Conservation (phyloP, 2,113 vertebrate species). For the Tonatia bakeri region DNA sequence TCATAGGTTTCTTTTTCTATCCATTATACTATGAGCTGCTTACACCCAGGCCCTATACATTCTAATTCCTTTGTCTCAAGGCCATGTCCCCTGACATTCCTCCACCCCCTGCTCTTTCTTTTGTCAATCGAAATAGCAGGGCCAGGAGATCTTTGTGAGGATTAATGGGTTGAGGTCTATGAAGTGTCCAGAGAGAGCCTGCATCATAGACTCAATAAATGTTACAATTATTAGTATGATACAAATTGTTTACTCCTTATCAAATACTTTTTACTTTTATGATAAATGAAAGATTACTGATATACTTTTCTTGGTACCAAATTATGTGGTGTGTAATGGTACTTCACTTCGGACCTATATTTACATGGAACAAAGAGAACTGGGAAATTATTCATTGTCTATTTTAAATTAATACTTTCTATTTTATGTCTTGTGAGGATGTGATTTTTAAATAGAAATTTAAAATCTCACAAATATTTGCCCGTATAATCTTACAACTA, state of each 20-base stretch:
- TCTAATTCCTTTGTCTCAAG: background rate
- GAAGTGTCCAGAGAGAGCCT: background rate
- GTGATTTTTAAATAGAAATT: background rate
- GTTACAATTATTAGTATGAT: background rate
- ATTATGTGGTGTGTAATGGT: background rate
- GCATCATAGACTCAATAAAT: too few relatives aligned
- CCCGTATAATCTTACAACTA: background rate
- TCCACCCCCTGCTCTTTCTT: background rate
- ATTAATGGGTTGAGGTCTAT: background rate
- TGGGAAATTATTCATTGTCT: background rate
- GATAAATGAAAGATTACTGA: background rate
- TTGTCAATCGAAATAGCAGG: background rate
- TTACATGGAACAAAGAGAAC: background rate
- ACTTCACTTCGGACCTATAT: background rate
- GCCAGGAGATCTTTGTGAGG: too few relatives aligned
- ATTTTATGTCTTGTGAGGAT: background rate
- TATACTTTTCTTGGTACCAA: background rate
- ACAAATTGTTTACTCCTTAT: background rate
- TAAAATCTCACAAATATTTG: background rate
- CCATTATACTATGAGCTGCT: background rate
- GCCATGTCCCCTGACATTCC: fast-evolving
- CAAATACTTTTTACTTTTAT: background rate
- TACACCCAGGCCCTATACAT: background rate
- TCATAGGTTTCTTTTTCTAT: background rate
- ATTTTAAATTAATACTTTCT: background rate